Evolutionary conservation across 2,113 vertebrate species (phyloP), one percentile per base, ranked within the genome.

Genomic region (Zapornia atra): DNA sequence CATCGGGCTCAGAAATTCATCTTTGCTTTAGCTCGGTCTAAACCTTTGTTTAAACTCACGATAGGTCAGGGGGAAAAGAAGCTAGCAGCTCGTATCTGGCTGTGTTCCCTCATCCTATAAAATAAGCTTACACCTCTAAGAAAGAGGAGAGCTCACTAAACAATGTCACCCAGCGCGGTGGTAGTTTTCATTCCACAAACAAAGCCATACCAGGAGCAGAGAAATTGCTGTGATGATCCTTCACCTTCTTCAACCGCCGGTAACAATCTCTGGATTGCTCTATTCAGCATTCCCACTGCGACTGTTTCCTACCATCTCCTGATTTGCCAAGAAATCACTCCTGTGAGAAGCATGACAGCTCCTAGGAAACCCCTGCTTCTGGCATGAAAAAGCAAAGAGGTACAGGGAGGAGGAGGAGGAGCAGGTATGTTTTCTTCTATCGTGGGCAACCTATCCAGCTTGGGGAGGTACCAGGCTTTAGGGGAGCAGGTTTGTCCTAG

Each of bases 11-110:
- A 1, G 18, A 95, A 95, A 96, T 94, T 68, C 76, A 44, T 80
- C 82, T 90, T 95, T 83, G 63, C 70, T 95, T 86, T 92, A 86
- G 80, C 75, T 92, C 0, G 11, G 71, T 77, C 72, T 86, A 88
- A 96, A 92, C 90, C 64, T 94, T 86, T 70, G 85, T 53, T 53
- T 83, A 92, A 95, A 88, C 71, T 95, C 90, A 83, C 9, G 2
- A 24, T 78, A 57, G 92, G 76, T 86, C 79, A 60, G 59, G 26
- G 24, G 40, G 1, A 64, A 59, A 64, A 77, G 71, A 69, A 81
- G 18, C 72, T 72, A 79, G 72, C 64, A 87, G 86, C 76, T 90
- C 68, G 13, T 46, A 54, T 83, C 93, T 95, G 93, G 96, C 90
- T 44, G 42, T 71, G 82, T 94, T 97, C 56, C 68, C 68, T 31